Base-by-base conservation (phyloP, 2,797 vertebrate species). In the Hipposideros larvatus region DNA sequence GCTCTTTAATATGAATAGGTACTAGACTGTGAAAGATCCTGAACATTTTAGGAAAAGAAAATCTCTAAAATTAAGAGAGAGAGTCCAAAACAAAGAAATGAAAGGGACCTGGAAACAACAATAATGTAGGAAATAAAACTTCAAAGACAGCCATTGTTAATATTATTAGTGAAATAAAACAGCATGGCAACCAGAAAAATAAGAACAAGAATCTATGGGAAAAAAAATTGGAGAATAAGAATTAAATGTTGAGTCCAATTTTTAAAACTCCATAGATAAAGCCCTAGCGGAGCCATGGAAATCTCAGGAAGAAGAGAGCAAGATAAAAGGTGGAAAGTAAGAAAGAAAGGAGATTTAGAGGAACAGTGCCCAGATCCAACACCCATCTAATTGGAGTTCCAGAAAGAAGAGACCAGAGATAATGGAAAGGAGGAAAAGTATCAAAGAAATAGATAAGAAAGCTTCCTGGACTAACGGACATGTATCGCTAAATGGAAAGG, bases 221-320 rank as follows among this genome's bases (percentile, higher is more conserved):
- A 70, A 57, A 4, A 74, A 11, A 65, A 70, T 51, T 77, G 11
- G 16, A 87, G 74, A 87, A 53, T 13, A 86, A 48, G 51, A 78
- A 70, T 71, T 63, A 75, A 94, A 79, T 80, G 31, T 57, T 93
- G 28, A 55, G 34, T 85, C 48, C 28, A 34, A 51, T 61, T 70
- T 89, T 95, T 78, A 31, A 79, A 95, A 55, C 87, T 66, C 26
- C 66, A 11, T 43, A 84, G 10, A 59, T 34, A 79, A 88, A 84
- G 9, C 46, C 22, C 37, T 48, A 83, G 48, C 26, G 87, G 83
- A 77, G 70, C n/a, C 55, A 63, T 71, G 31, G 63, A 48, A 63
- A 18, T 57, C 34, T 82, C 46, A 74, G 21, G 53, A 65, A 19
- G 7, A 65, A 19, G 11, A 19, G 11, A 75, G n/a, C 28, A 77